Percentiles rank a stretch among this genome's conserved stretches.
These are phyloP conservation scores for Lepilemur septentrionalis DNA, from an alignment of 2,797 vertebrate species.

Conservation along the genomic window DNA sequence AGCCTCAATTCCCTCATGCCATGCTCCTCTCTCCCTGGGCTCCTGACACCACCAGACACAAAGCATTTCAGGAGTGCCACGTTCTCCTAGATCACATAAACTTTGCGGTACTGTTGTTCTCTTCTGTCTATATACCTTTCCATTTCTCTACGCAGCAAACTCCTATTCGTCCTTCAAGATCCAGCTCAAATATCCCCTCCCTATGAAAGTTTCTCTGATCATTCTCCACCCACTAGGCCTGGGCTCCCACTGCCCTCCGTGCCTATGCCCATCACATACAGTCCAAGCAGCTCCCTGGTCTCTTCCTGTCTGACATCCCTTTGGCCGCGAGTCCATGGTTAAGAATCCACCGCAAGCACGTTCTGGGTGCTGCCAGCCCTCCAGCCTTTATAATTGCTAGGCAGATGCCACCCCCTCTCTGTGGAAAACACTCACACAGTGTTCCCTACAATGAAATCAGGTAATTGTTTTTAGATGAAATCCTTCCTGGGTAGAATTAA, in stretches of 20 bases:
- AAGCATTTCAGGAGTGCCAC: neutral
- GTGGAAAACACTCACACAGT: neutral
- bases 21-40: neutral
- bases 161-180: neutral
- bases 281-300: neutral
- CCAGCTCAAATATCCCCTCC: neutral
- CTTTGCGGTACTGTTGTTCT: neutral
- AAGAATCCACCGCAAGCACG: neutral
- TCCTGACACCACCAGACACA: neutral
- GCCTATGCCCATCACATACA: neutral
- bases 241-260: neutral
- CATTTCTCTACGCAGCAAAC: neutral
- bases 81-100: neutral
- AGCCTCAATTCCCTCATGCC: neutral
- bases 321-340: neutral
- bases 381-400: neutral
- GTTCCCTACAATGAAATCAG: constrained; percentile 48
- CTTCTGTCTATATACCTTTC: neutral
- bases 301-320: neutral
- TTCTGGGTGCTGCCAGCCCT: neutral
- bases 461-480: constrained; percentile 50
- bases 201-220: neutral
- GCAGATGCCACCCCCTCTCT: constrained; percentile 18
- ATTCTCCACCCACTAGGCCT: neutral
- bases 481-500: constrained; percentile 39